Percentiles rank a stretch among this genome's conserved stretches.
Conservation (phyloP, 2,113 vertebrate genomes). For the Notothenia rossii region DNA sequence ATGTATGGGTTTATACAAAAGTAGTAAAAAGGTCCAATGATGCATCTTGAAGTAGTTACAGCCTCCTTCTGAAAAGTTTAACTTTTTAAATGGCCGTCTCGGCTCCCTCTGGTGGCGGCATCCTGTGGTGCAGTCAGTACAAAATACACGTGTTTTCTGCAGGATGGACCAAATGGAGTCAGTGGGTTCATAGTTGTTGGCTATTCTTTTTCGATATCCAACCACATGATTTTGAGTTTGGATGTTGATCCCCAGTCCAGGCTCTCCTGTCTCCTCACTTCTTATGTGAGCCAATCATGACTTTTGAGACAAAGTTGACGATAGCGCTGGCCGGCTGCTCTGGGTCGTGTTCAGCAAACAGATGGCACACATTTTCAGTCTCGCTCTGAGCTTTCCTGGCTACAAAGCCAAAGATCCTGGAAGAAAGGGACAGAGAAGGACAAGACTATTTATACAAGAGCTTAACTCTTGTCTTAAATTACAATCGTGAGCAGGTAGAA, state of each 20-base stretch:
- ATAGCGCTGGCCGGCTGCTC: slow-evolving; percentile 97
- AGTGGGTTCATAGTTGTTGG: slow-evolving; percentile 9
- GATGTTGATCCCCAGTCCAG: background rate
- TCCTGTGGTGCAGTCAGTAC: slow-evolving; percentile 37
- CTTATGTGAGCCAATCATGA: slow-evolving; percentile 96
- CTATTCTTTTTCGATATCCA: background rate
- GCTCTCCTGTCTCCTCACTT: slow-evolving; percentile 75
- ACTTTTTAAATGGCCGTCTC: background rate
- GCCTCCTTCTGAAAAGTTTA: background rate
- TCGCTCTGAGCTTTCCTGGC: slow-evolving; percentile 93
- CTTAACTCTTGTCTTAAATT: background rate
- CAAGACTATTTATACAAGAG: background rate
- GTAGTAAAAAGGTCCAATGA: background rate
- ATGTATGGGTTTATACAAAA: background rate
- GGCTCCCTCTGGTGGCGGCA: slow-evolving; percentile 59
- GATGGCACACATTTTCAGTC: slow-evolving; percentile 93
- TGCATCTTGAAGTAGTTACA: background rate
- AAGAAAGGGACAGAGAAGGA: background rate
- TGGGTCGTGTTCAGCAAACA: slow-evolving; percentile 96
- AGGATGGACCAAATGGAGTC: slow-evolving; percentile 30
- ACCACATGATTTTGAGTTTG: background rate
- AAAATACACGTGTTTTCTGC: slow-evolving; percentile 14
- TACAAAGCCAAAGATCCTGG: slow-evolving; percentile 94
- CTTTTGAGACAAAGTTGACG: slow-evolving; percentile 98
- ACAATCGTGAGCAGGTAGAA: background rate